These are phyloP conservation scores for Melanotaenia pygmaea DNA, from an alignment of 2,797 vertebrate genomes.

Conservation along the genomic window DNA sequence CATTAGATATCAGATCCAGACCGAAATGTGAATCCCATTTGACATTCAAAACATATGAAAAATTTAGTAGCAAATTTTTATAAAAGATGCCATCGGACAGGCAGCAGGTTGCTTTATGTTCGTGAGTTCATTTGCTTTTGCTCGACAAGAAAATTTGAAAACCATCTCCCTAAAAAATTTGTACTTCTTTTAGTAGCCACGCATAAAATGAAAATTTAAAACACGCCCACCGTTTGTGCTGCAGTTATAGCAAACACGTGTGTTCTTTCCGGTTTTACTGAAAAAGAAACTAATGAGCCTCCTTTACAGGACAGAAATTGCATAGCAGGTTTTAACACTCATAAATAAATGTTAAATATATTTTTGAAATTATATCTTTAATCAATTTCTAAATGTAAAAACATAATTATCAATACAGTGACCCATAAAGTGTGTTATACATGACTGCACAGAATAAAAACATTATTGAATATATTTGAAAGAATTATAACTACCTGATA, in stretches of 20 bases:
- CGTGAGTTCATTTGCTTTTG: background rate
- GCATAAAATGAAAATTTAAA: no score
- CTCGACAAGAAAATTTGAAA: background rate
- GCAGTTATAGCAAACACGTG: no score
- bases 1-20: background rate
- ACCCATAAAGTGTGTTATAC: no score
- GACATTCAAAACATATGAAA: constrained; percentile 17
- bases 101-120: background rate
- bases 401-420: no score
- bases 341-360: background rate
- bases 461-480: no score
- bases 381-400: no score
- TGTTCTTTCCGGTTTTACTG: no score
- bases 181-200: no score
- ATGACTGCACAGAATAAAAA: no score
- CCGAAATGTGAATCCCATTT: constrained; percentile 3
- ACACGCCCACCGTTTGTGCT: no score
- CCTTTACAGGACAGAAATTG: background rate
- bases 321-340: background rate
- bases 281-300: background rate
- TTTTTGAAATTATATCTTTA: no score
- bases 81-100: background rate
- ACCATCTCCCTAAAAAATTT: background rate
- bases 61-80: constrained; percentile 2
- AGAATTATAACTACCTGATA: no score